Evolutionary conservation across 2,113 vertebrate species (phyloP).

Genomic region (Epinephelus moara): DNA sequence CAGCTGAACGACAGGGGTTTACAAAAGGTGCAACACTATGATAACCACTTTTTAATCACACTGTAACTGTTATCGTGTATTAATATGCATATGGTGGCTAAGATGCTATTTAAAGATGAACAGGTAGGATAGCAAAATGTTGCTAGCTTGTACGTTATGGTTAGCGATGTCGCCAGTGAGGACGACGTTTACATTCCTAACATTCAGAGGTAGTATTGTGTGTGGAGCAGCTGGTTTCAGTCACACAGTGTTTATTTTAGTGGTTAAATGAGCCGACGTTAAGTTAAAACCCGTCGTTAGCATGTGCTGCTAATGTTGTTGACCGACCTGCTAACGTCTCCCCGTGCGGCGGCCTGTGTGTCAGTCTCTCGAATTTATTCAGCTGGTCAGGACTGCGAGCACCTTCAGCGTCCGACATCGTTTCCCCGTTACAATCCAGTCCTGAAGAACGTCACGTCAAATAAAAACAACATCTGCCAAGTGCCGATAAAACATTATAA

Average conservation of each 20-base stretch:
- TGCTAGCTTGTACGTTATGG: constrained; percentile 17
- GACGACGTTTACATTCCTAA: neutral
- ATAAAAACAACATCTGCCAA: constrained; percentile 55
- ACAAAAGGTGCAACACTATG: neutral
- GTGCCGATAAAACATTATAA: constrained; percentile 61
- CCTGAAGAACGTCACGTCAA: constrained; percentile 46
- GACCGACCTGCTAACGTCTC: constrained; percentile 88
- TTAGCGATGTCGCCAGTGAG: neutral
- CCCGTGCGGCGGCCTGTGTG: constrained; percentile 86
- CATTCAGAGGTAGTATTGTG: no score
- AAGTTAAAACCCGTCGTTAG: constrained; percentile 29
- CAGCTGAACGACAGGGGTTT: neutral
- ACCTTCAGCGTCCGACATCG: constrained; percentile 79
- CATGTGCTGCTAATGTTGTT: constrained; percentile 60
- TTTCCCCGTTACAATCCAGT: constrained; percentile 58
- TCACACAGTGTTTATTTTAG: neutral
- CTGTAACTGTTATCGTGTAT: neutral
- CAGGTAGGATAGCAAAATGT: neutral
- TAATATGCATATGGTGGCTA: neutral
- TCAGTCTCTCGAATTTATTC: constrained; percentile 90
- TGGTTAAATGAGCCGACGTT: neutral
- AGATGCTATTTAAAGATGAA: constrained; percentile 11
- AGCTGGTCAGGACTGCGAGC: constrained; percentile 78
- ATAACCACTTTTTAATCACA: neutral
- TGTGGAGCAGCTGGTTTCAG: no score